Percentiles rank a stretch among this genome's conserved stretches.
phyloP scores from a whole-genome alignment of 2,113 vertebrate genomes.

The Rhabdomys dilectus region DNA sequence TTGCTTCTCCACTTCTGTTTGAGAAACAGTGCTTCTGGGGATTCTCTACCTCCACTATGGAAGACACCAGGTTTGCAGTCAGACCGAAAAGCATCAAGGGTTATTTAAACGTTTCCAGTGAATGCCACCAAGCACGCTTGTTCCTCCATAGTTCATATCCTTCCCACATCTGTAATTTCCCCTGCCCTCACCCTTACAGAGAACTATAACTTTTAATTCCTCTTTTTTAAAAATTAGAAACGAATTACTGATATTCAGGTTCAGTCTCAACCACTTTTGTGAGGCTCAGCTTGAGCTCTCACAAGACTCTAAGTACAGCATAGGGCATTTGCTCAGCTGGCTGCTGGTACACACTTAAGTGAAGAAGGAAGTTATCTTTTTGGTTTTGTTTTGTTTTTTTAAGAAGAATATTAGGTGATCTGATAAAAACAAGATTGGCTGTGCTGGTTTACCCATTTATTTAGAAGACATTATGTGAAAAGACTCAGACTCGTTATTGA shows the following conservation, averaged over 20 bases:
- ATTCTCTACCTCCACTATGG: background rate
- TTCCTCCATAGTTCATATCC: background rate
- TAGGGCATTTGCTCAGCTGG: conserved; percentile 9
- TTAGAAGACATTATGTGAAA: conserved; percentile 56
- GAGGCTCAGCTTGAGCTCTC: background rate
- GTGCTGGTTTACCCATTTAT: background rate
- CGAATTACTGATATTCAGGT: background rate
- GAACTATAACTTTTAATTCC: conserved; percentile 18
- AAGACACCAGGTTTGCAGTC: background rate
- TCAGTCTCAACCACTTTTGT: conserved; percentile 38
- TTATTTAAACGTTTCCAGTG: background rate
- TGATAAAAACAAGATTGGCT: conserved; percentile 24
- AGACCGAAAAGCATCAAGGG: background rate
- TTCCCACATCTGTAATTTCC: background rate
- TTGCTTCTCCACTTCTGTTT: background rate
- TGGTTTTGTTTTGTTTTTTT: background rate
- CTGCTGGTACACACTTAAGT: background rate
- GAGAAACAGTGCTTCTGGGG: background rate
- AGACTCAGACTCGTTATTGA: conserved; percentile 10
- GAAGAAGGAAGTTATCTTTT: background rate
- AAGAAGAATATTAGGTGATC: background rate
- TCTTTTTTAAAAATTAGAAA: conserved; percentile 1
- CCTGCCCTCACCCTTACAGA: background rate
- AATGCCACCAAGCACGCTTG: background rate
- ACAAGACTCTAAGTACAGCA: background rate